Base-by-base conservation (phyloP, 2,797 vertebrate genomes). In the Orestias chungarensis region DNA sequence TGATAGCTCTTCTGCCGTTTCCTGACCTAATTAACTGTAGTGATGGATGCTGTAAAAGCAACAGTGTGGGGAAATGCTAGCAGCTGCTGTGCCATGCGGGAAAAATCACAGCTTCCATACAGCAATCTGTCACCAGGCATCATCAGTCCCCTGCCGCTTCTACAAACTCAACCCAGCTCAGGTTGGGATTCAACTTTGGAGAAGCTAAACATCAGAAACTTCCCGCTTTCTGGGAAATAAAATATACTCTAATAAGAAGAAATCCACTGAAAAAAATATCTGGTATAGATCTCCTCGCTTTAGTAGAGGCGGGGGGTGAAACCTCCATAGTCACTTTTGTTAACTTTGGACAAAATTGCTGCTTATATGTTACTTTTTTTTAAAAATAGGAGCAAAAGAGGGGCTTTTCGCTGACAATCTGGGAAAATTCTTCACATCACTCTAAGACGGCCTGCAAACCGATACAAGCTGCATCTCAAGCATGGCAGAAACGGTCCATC, bases 51-150 rank as follows among this genome's bases (percentile, higher is more conserved):
- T 10, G 10, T n/a, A 3, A 14, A 12, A 59, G 18, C 23, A 50
- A 20, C 57, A n/a, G 68, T 62, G 5, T 2, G 49, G 29, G 31
- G 35, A n/a, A 42, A 62, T 14, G 31, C 57, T 46, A 54, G 67
- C 81, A 89, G 81, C 84, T 81, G 78, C 0, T 71, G 43, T 42
- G 23, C 7, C 0, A 1, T 64, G 79, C 40, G 75, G 31, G 47
- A 73, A 68, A 86, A 81, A 65, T 76, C 74, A 75, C 79, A 78
- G 71, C 62, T 64, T 73, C 62, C 59, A 50, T 47, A 3, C 0
- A 15, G 25, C 40, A 68, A 14, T 54, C 25, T 43, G 70, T 82
- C 88, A 82, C 42, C 76, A 78, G 78, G 43, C 0, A 0, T 74
- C 72, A 75, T 74, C 64, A n/a, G 62, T 33, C 44, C 64, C 11